Evolutionary conservation across 1,140 invertebrate species (phyloP).

Genomic region (Aphelinus atriplicis): DNA sequence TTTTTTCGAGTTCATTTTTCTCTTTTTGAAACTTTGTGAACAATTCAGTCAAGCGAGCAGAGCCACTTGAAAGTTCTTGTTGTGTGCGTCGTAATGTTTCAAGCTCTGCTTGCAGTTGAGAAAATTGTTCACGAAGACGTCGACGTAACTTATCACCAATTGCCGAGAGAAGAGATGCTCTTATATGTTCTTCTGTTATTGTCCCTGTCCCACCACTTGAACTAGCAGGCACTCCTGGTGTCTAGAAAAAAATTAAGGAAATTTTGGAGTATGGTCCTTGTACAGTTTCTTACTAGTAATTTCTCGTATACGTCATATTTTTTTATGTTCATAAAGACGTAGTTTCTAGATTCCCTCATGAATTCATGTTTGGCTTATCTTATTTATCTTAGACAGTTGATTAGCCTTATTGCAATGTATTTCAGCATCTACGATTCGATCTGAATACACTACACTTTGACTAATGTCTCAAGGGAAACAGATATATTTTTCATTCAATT

Average conservation of each 20-base stretch:
- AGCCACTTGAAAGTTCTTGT: constrained; percentile 87
- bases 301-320: too few species aligned
- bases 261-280: too few species aligned
- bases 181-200: constrained; percentile 94
- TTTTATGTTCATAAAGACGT: too few species aligned
- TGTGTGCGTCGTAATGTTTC: constrained; percentile 90
- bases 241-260: constrained; percentile 49
- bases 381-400: too few species aligned
- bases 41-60: constrained; percentile 84
- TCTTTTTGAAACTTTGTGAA: constrained; percentile 85
- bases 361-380: too few species aligned
- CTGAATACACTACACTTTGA: too few species aligned
- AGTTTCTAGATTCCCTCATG: too few species aligned
- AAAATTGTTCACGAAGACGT: constrained; percentile 87
- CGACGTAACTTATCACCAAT: constrained; percentile 93
- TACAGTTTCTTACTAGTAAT: too few species aligned
- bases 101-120: constrained; percentile 90
- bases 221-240: constrained; percentile 63
- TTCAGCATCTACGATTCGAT: too few species aligned
- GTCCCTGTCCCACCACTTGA: constrained; percentile 73
- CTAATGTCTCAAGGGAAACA: too few species aligned
- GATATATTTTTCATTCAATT: too few species aligned
- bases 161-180: constrained; percentile 91
- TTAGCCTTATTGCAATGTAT: too few species aligned
- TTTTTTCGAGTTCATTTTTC: constrained; percentile 85